Base-by-base conservation (phyloP, 1,140 invertebrate species). In the Intoshia linei region DNA sequence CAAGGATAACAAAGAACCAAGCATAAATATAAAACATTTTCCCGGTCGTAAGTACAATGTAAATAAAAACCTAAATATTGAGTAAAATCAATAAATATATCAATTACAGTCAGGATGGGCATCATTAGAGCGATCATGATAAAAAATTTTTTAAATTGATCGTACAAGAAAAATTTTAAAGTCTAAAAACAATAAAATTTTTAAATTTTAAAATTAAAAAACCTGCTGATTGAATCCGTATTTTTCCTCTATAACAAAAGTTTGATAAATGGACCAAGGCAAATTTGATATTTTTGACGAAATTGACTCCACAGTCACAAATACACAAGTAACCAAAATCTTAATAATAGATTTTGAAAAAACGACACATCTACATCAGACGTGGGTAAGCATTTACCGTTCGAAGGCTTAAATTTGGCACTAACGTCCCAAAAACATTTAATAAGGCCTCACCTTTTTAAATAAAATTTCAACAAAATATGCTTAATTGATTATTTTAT, bases 201-300 rank as follows among this genome's bases (percentile, higher is more conserved):
- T n/a, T 24, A 19, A 22, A 7, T 25, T 25, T 7, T 25, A 25
- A 3, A 36, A 23, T 36, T n/a, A 36, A 13, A 25, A 40, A 37
- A 71, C 70, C 62, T 72, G 67, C 54, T 95, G 93, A 52, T 98
- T 98, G 50, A 98, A 98, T 4, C 87, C 84, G 66, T 92, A 79
- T 45, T 71, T 73, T 54, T 87, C 72, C 63, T 98, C 90, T 38
- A 98, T 57, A 3, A 90, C 72, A 67, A 98, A 98, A 20, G 69
- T 84, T 32, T 67, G 64, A 55, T 95, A 98, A 27, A 83, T 56
- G 36, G 63, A 68, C 49, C 83, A 74, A 19, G 84, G 84, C 43
- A 90, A 48, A 44, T 69, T 67, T 11, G 74, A n/a, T 36, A 83
- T 43, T 18, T 67, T 68, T 40, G 67, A 69, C 40, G 73, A 59